phyloP scores from a whole-genome alignment of 1,140 invertebrate species.

The Diabrotica virgifera region DNA sequence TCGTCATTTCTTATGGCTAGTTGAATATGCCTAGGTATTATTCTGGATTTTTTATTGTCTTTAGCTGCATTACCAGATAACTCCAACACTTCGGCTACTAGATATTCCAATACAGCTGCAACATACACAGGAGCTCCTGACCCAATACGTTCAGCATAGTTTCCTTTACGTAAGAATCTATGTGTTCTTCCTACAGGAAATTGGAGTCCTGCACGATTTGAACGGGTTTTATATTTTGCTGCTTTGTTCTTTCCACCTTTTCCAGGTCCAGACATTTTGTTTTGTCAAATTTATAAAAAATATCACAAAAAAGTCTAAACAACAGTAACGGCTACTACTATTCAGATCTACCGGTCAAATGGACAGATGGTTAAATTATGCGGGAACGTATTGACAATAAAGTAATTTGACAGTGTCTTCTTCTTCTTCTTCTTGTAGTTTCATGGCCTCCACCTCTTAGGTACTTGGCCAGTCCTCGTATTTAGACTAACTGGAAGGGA shows the following conservation, averaged over 20 bases:
- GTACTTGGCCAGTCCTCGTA: too few relatives aligned
- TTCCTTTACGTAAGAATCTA: slow-evolving; percentile 63
- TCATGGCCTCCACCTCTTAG: too few relatives aligned
- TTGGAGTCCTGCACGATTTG: slow-evolving; percentile 61
- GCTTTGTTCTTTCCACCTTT: slow-evolving; percentile 29
- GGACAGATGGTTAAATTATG: too few relatives aligned
- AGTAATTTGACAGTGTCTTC: too few relatives aligned
- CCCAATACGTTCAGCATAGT: slow-evolving; percentile 67
- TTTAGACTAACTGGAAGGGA: too few relatives aligned
- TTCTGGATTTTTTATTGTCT: slow-evolving; percentile 62
- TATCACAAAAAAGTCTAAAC: too few relatives aligned
- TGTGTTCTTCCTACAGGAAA: slow-evolving; percentile 74
- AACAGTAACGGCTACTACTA: too few relatives aligned
- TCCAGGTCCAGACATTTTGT: slow-evolving; percentile 27
- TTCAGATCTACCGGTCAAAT: too few relatives aligned
- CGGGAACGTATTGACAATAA: too few relatives aligned
- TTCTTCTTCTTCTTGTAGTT: too few relatives aligned
- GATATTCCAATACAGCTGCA: slow-evolving; percentile 62
- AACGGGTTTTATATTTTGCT: slow-evolving; percentile 26
- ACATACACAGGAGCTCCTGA: slow-evolving; percentile 69
- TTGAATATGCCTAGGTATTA: slow-evolving; percentile 76
- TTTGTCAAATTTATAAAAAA: too few relatives aligned
- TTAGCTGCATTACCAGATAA: slow-evolving; percentile 75
- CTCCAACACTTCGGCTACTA: slow-evolving; percentile 66
- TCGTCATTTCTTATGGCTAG: slow-evolving; percentile 84